A percentile compares a stretch with the other conserved stretches of the same genome.
Conservation (phyloP, 2,888 invertebrate genomes). For the Limenitis arthemis region DNA sequence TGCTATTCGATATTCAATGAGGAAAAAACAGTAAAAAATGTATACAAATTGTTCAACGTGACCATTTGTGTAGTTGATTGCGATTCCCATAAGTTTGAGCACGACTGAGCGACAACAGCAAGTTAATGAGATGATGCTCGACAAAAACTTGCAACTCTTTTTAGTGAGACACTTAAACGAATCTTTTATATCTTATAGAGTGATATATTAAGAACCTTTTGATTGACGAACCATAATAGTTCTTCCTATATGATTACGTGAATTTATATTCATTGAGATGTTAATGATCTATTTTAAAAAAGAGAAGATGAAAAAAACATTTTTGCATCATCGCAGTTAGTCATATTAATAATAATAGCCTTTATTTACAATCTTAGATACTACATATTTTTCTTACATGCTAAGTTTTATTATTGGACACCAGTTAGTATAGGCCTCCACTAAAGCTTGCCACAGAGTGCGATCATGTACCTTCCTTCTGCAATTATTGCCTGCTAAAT, state of each 20-base stretch:
- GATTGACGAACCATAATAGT: not conserved
- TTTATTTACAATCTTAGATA: no score
- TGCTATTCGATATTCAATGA: not conserved
- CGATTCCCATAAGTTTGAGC: conserved; percentile 22
- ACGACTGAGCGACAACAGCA: conserved; percentile 12
- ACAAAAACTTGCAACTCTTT: conserved; percentile 11
- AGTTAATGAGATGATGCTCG: conserved; percentile 10
- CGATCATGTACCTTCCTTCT: no score
- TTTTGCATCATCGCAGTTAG: not conserved
- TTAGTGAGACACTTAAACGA: conserved; percentile 1
- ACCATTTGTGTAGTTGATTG: conserved; percentile 23
- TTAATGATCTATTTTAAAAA: not conserved
- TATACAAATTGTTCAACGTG: conserved; percentile 12
- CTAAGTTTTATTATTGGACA: no score
- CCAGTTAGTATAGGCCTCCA: no score
- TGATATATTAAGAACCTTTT: conserved; percentile 1
- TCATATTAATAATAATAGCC: conserved; percentile 7
- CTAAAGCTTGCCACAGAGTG: no score
- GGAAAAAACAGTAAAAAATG: conserved; percentile 1
- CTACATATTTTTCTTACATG: no score
- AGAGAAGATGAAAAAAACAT: not conserved
- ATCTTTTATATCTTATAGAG: not conserved
- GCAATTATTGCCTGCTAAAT: no score
- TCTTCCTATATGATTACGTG: not conserved
- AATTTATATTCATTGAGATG: not conserved